Evolutionary conservation across 53 echinoderm and acorn worm genomes (phyloP).

Genomic region (Stichopus horrens): DNA sequence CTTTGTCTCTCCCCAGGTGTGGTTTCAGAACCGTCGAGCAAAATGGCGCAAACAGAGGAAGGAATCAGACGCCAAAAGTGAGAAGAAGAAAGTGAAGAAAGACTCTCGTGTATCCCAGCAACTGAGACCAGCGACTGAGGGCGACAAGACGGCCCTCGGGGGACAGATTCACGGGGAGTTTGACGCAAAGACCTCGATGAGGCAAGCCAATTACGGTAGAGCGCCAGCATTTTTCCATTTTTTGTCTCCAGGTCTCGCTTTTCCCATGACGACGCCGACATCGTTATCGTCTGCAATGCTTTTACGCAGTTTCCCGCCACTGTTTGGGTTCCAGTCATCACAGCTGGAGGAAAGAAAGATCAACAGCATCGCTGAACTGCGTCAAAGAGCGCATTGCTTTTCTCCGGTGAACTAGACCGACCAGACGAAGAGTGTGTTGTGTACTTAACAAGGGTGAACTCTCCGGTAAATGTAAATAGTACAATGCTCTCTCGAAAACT

Average conservation of each 20-base stretch:
- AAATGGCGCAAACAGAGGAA: conserved; percentile 94
- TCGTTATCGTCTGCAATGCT: conserved; percentile 30
- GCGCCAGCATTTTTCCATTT: conserved; percentile 26
- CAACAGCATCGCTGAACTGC: conserved; percentile 70
- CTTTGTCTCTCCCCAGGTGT: conserved; percentile 68
- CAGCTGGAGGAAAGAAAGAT: conserved; percentile 52
- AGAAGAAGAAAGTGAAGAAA: conserved; percentile 41
- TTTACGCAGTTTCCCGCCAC: conserved; percentile 1
- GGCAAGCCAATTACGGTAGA: conserved; percentile 14
- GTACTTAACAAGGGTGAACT: too few relatives aligned
- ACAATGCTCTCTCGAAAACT: too few relatives aligned
- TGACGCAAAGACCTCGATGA: background rate
- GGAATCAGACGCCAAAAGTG: conserved; percentile 39
- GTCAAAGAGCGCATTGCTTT: conserved; percentile 66
- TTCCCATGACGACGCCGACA: conserved; percentile 19
- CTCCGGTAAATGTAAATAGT: too few relatives aligned
- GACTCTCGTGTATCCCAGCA: conserved; percentile 39
- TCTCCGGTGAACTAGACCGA: background rate
- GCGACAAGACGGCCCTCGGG: background rate
- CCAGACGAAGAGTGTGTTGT: too few relatives aligned
- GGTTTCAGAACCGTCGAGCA: conserved; percentile 94
- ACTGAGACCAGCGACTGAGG: background rate
- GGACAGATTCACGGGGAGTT: background rate
- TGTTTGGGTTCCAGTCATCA: conserved; percentile 6
- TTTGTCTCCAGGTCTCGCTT: conserved; percentile 30